Conservation (phyloP, 2,113 vertebrate genomes). For the Cynopterus brachyotis region DNA sequence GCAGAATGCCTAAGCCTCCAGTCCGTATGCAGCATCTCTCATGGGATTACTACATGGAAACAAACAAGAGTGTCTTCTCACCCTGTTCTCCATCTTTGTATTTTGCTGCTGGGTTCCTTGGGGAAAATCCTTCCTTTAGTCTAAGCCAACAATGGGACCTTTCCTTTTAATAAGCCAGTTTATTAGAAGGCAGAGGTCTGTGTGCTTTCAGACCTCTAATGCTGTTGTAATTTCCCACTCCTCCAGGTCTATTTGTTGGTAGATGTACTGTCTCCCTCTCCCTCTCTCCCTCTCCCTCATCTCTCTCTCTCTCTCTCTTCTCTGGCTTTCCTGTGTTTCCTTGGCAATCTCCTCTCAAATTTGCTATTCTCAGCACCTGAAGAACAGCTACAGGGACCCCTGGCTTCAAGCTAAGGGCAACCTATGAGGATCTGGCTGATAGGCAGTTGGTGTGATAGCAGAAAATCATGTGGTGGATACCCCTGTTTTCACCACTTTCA, state of each 20-base stretch:
- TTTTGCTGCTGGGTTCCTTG: not conserved
- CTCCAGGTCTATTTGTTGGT: not conserved
- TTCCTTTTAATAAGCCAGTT: not conserved
- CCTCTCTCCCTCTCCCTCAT: not conserved
- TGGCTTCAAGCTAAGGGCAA: not conserved
- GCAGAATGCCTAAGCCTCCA: not conserved
- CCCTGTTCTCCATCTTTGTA: not conserved
- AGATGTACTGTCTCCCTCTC: too few relatives aligned
- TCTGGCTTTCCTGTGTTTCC: not conserved
- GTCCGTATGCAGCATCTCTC: conserved; percentile 18
- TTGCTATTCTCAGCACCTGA: conserved; percentile 25
- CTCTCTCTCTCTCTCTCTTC: not conserved
- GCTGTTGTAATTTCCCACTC: not conserved
- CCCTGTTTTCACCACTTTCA: not conserved
- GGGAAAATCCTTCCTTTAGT: not conserved
- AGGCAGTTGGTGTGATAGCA: not conserved
- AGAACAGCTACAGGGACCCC: not conserved
- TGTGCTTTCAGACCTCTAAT: not conserved
- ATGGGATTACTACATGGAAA: not conserved
- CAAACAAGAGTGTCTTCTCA: not conserved
- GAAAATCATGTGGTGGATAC: not conserved
- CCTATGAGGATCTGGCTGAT: not conserved
- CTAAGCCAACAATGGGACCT: not conserved
- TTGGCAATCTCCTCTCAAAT: conserved; percentile 30
- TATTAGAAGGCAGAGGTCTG: not conserved